Percentiles rank a stretch among this genome's conserved stretches.
Evolutionary conservation across 2,888 invertebrate species (phyloP).

Genomic region (Julus scanicus): DNA sequence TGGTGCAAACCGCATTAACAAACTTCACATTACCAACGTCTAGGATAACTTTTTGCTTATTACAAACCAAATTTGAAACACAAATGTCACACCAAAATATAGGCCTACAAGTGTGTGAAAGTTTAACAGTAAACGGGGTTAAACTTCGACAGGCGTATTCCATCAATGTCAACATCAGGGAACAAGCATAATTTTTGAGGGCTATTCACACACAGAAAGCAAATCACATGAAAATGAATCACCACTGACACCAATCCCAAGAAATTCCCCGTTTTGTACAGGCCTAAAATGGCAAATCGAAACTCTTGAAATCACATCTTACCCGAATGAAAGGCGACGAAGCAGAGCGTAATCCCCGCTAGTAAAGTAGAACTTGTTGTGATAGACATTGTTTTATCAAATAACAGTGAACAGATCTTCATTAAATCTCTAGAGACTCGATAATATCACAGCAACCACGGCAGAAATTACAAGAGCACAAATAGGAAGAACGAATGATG

Average conservation of each 20-base stretch:
- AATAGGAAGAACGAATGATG: not conserved
- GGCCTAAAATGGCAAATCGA: not conserved
- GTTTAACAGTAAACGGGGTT: not conserved
- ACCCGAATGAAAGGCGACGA: not conserved
- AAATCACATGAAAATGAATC: not conserved
- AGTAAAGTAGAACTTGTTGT: not conserved
- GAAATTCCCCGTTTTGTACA: not conserved
- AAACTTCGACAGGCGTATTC: not conserved
- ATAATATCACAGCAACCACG: not conserved
- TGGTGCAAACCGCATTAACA: no score
- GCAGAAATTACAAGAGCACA: not conserved
- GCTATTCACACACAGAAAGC: not conserved
- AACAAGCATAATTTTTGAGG: not conserved
- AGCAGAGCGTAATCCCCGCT: not conserved
- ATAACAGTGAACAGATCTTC: not conserved
- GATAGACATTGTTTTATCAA: not conserved
- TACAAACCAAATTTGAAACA: not conserved
- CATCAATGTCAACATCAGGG: not conserved
- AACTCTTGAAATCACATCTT: not conserved
- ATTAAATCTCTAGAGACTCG: not conserved
- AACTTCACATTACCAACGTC: no score
- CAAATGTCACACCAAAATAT: not conserved
- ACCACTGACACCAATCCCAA: not conserved
- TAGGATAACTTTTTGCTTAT: no score
- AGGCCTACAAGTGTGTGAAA: not conserved